Conservation (phyloP, 2,113 vertebrate species). For the Phylloscopus trochilus region DNA sequence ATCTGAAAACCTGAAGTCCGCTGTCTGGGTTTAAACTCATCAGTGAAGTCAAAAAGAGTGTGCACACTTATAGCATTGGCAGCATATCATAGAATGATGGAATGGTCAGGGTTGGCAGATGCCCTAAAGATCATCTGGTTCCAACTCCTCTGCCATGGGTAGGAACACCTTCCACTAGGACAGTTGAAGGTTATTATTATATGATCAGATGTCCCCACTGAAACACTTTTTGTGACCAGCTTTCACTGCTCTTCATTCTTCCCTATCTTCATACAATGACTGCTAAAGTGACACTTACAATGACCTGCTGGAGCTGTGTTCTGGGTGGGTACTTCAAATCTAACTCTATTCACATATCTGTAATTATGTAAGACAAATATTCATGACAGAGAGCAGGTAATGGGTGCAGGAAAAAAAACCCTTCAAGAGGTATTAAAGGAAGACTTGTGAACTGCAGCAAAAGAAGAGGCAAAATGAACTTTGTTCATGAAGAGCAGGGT, state of each 20-base stretch:
- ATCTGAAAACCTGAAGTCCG: neutral
- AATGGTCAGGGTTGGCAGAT: neutral
- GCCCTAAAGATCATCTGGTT: neutral
- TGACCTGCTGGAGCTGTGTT: neutral
- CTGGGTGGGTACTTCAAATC: neutral
- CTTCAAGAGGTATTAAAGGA: neutral
- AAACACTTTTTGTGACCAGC: neutral
- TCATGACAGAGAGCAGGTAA: neutral
- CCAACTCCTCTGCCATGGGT: neutral
- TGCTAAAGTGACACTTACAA: neutral
- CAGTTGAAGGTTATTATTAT: neutral
- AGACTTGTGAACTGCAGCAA: neutral
- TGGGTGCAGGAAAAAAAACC: neutral
- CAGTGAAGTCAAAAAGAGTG: neutral
- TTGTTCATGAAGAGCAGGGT: neutral
- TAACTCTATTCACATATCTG: neutral
- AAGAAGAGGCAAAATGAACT: neutral
- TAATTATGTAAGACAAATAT: neutral
- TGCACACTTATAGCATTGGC: neutral
- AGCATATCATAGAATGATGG: neutral
- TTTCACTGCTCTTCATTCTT: neutral
- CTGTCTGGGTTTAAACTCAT: neutral
- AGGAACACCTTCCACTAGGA: neutral
- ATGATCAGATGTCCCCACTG: neutral
- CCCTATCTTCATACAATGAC: neutral